A percentile compares a stretch with the other conserved stretches of the same genome.
Evolutionary conservation across 2,797 vertebrate species (phyloP).

Genomic region (Allobates femoralis): DNA sequence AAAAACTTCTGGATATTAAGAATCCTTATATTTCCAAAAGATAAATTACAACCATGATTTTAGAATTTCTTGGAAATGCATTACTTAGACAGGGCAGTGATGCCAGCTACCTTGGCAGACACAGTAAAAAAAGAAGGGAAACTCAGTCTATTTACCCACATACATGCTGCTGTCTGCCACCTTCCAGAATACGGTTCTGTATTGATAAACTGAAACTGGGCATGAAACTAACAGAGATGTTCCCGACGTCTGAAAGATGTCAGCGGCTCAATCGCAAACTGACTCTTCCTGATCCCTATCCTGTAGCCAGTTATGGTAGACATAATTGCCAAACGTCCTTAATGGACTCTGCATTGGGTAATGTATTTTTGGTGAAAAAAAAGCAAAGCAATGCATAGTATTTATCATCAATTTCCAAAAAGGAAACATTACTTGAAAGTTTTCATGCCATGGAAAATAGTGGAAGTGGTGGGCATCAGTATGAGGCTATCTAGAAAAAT

Average conservation of each 20-base stretch:
- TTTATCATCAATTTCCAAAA: too few relatives aligned
- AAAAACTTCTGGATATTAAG: neutral
- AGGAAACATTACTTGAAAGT: neutral
- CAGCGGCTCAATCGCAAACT: neutral
- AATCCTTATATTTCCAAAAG: neutral
- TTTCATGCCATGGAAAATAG: neutral
- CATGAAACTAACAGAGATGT: constrained; percentile 4
- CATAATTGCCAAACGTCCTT: too few relatives aligned
- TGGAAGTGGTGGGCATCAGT: neutral
- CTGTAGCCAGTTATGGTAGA: too few relatives aligned
- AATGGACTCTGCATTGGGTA: too few relatives aligned
- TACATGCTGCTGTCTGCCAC: constrained; percentile 50
- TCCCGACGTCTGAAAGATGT: neutral
- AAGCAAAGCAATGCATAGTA: too few relatives aligned
- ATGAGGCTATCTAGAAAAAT: neutral
- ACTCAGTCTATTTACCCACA: constrained; percentile 39
- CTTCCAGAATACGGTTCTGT: constrained; percentile 5
- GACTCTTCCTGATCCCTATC: neutral
- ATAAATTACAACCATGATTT: constrained; percentile 34
- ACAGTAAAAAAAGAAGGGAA: constrained; percentile 21
- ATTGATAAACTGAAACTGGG: neutral
- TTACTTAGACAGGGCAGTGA: constrained; percentile 21
- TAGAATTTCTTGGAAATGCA: constrained; percentile 25
- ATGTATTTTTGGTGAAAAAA: too few relatives aligned
- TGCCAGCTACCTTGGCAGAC: constrained; percentile 48